Evolutionary conservation across 1,140 invertebrate species (phyloP), one percentile per base, ranked within the genome.

Genomic region (Panagrolaimus sp.): DNA sequence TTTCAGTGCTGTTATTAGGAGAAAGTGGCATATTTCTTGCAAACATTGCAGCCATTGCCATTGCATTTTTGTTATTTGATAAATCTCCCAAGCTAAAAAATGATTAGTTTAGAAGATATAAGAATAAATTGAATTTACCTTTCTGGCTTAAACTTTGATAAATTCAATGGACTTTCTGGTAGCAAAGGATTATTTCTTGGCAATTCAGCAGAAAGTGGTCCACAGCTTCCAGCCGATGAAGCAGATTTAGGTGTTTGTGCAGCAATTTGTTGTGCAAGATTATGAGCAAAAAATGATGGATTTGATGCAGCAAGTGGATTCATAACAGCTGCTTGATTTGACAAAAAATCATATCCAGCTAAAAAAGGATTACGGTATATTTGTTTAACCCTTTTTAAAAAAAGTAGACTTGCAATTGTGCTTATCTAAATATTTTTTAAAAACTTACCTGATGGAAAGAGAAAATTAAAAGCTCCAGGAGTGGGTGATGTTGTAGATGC

Each of bases 141-240:
- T 17, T 72, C 24, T n/a, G 43, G 21, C 28, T 62, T 62, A 26
- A 43, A 74, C 44, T 45, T 58, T 8, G 72, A 74, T 47, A 72
- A 72, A 63, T 72, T 72, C 55, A 72, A 65, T 28, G 71, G 71
- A 26, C 72, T 74, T 28, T 72, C 71, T 38, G 68, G 63, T n/a
- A 44, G 14, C 17, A 48, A 24, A 8, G 46, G 24, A 52, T 44
- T 67, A 17, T 17, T 21, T n/a, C 43, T 28, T 12, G 24, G 24
- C 72, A 17, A 10, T 38, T 10, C 21, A 24, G 46, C 46, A 12
- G 67, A 65, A 45, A 46, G 43, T 21, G 48, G 28, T 12, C 71
- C 68, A 44, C 2, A n/a, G n/a, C 7, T 46, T 28, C 21, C n/a
- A 38, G 44, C 32, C 8, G 63, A 17, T 65, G 63, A 24, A 21